These are phyloP conservation scores for Psettodes erumei DNA, from an alignment of 2,113 vertebrate species.

Conservation along the genomic window DNA sequence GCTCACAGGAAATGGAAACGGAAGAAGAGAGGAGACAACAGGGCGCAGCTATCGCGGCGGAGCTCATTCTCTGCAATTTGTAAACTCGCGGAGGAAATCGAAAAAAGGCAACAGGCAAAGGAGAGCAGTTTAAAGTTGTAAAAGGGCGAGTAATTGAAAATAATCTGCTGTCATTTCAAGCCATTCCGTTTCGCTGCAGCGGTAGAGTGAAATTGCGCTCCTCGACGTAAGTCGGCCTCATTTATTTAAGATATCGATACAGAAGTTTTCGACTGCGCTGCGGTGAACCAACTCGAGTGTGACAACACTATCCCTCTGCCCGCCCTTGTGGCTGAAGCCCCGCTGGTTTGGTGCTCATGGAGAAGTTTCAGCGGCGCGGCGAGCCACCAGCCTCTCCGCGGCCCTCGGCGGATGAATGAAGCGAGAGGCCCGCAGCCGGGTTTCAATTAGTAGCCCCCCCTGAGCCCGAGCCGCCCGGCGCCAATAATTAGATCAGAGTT, in stretches of 20 bases:
- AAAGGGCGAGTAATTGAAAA: conserved; percentile 69
- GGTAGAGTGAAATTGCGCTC: conserved; percentile 41
- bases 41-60: conserved; percentile 46
- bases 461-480: conserved; percentile 58
- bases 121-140: conserved; percentile 61
- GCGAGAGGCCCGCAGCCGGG: conserved; percentile 37
- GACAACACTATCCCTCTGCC: conserved; percentile 29
- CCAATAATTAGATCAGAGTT: conserved; percentile 82
- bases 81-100: conserved; percentile 63
- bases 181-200: conserved; percentile 45
- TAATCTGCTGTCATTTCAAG: conserved; percentile 51
- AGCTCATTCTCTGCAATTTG: conserved; percentile 65
- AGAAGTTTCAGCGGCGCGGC: conserved; percentile 38
- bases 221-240: conserved; percentile 28
- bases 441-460: conserved; percentile 68
- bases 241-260: conserved; percentile 44
- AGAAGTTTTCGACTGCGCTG: conserved; percentile 23
- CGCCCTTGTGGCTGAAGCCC: conserved; percentile 14
- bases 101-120: conserved; percentile 73
- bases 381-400: conserved; percentile 22
- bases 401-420: conserved; percentile 41
- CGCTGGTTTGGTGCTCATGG: conserved; percentile 32
- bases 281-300: conserved; percentile 17
- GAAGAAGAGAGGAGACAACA: conserved; percentile 60
- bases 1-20: conserved; percentile 72